Evolutionary conservation across 1,140 invertebrate genomes (phyloP).

Genomic region (Parapsyche elsis): DNA sequence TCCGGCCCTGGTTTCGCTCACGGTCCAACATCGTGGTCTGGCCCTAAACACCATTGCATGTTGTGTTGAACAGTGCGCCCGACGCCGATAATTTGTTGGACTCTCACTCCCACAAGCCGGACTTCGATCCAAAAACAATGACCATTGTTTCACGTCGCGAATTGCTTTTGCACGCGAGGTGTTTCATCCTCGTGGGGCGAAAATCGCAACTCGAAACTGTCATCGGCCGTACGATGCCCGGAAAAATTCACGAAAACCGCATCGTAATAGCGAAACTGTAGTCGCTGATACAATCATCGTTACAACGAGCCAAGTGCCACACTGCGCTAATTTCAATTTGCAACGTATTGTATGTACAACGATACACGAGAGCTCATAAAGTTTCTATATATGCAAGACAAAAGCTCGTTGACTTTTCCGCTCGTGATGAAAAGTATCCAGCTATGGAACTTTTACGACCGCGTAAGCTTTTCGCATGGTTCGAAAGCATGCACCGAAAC

Average conservation of each 20-base stretch:
- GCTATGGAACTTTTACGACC: slow-evolving; percentile 1
- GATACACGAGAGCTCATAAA: too few relatives aligned
- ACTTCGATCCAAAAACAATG: slow-evolving; percentile 32
- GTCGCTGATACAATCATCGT: too few relatives aligned
- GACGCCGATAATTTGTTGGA: slow-evolving; percentile 50
- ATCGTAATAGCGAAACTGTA: too few relatives aligned
- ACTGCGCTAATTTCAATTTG: too few relatives aligned
- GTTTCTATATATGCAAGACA: background rate
- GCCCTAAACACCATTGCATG: slow-evolving; percentile 46
- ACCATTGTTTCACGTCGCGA: slow-evolving; percentile 33
- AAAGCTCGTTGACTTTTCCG: background rate
- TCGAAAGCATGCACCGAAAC: too few relatives aligned
- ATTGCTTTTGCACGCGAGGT: slow-evolving; percentile 29
- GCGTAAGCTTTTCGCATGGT: background rate
- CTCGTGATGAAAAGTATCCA: background rate
- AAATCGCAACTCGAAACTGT: background rate
- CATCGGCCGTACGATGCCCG: background rate
- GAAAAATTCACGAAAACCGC: too few relatives aligned
- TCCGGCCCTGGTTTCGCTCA: background rate
- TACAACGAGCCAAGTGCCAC: too few relatives aligned
- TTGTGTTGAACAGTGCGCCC: slow-evolving; percentile 44
- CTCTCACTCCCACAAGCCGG: slow-evolving; percentile 21
- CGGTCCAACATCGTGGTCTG: slow-evolving; percentile 29
- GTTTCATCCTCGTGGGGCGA: slow-evolving; percentile 6
- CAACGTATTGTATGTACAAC: background rate